Evolutionary conservation across 1,140 invertebrate species (phyloP).

Genomic region (Anagrus nilaparvatae): DNA sequence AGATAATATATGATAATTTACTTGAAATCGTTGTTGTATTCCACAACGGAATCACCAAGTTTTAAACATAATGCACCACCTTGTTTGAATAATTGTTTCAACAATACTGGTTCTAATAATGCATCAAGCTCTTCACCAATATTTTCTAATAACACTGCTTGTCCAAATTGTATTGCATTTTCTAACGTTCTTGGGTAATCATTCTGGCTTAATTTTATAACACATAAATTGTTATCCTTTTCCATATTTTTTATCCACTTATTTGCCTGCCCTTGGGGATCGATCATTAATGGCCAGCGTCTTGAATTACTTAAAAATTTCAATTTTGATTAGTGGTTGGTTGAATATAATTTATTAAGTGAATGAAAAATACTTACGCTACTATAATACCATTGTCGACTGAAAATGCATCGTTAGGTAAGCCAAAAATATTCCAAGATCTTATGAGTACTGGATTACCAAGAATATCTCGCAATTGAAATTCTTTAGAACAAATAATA

Average conservation of each 20-base stretch:
- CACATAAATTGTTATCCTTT: slow-evolving; percentile 71
- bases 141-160: slow-evolving; percentile 77
- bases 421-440: slow-evolving; percentile 83
- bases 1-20: slow-evolving; percentile 25
- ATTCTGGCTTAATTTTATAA: slow-evolving; percentile 68
- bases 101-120: slow-evolving; percentile 74
- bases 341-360: too few species aligned
- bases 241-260: slow-evolving; percentile 94
- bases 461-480: slow-evolving; percentile 63
- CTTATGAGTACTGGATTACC: slow-evolving; percentile 81
- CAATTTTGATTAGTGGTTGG: too few species aligned
- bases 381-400: slow-evolving; percentile 89
- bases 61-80: slow-evolving; percentile 73
- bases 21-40: slow-evolving; percentile 81
- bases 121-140: slow-evolving; percentile 84
- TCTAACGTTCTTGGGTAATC: slow-evolving; percentile 82
- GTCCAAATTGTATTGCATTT: slow-evolving; percentile 88
- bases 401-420: slow-evolving; percentile 83
- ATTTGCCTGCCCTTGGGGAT: slow-evolving; percentile 89
- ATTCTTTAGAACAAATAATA: slow-evolving; percentile 65
- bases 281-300: slow-evolving; percentile 87
- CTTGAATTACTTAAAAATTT: slow-evolving; percentile 55
- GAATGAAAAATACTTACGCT: slow-evolving; percentile 27
- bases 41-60: slow-evolving; percentile 68
- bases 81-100: slow-evolving; percentile 85